These are phyloP conservation scores for Drosophila dunni DNA, from an alignment of 1,140 invertebrate species.

Conservation along the genomic window DNA sequence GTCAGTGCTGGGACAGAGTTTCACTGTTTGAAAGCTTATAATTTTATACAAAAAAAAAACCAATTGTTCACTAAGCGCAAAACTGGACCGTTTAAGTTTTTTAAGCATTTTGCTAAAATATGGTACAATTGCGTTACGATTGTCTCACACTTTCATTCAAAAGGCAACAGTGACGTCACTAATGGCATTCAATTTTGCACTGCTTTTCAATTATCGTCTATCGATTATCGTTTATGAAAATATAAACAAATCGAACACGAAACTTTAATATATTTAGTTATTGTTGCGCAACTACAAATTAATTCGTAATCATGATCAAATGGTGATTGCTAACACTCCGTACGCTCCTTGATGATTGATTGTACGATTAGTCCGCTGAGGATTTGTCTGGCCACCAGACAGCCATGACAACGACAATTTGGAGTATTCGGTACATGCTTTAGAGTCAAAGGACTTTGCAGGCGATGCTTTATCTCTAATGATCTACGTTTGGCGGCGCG, in stretches of 20 bases:
- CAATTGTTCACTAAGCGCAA: too few relatives aligned
- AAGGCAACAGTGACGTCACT: background rate
- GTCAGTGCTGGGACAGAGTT: too few relatives aligned
- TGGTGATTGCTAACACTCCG: background rate
- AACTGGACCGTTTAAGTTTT: too few relatives aligned
- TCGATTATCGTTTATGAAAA: background rate
- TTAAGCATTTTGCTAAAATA: too few relatives aligned
- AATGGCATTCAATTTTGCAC: background rate
- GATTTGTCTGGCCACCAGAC: conserved; percentile 49
- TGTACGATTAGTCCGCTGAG: conserved; percentile 50
- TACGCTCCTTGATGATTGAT: conserved; percentile 16
- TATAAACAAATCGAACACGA: background rate
- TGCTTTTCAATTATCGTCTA: background rate
- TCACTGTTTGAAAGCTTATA: too few relatives aligned
- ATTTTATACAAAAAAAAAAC: too few relatives aligned
- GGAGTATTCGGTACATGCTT: conserved; percentile 46
- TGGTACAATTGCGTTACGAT: too few relatives aligned
- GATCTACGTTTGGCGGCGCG: conserved; percentile 1
- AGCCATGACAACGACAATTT: conserved; percentile 57
- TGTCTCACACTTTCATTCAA: too few relatives aligned
- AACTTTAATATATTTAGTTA: background rate
- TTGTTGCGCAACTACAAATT: background rate
- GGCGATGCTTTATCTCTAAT: conserved; percentile 15
- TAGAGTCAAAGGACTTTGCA: conserved; percentile 27
- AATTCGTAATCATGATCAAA: background rate